Conservation (phyloP, 2,888 invertebrate species). For the Carpatolechia fugitivella region DNA sequence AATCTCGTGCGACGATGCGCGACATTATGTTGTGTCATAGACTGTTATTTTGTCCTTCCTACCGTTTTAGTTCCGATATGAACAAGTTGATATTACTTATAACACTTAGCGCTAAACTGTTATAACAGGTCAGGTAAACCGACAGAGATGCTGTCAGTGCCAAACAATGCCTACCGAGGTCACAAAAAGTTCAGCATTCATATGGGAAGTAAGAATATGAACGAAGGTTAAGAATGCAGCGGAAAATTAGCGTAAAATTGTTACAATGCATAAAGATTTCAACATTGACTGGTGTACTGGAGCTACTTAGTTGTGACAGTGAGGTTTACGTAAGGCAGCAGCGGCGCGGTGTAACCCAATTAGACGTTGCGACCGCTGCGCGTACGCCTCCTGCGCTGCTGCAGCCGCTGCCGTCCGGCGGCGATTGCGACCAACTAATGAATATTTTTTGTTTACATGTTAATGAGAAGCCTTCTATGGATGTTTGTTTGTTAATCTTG, state of each 20-base stretch:
- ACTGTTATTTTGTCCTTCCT: conserved; percentile 38
- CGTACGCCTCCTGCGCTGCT: conserved; percentile 21
- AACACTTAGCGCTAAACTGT: background rate
- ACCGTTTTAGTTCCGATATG: no score
- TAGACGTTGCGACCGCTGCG: conserved; percentile 43
- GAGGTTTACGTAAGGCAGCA: conserved; percentile 64
- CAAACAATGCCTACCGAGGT: background rate
- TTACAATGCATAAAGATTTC: conserved; percentile 42
- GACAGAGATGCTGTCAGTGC: background rate
- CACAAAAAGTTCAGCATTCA: conserved; percentile 4
- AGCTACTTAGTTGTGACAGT: conserved; percentile 54
- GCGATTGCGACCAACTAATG: conserved; percentile 4
- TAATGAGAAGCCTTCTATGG: conserved; percentile 2
- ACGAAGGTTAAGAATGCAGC: conserved; percentile 5
- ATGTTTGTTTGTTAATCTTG: background rate
- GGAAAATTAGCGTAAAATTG: conserved; percentile 23
- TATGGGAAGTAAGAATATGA: conserved; percentile 6
- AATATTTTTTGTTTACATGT: conserved; percentile 1
- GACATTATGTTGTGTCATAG: conserved; percentile 23
- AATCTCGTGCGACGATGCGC: conserved; percentile 38
- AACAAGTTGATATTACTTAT: background rate
- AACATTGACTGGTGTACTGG: conserved; percentile 36
- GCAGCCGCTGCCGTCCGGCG: conserved; percentile 11
- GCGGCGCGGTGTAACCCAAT: conserved; percentile 61
- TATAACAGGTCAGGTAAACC: background rate